Evolutionary conservation across 2,113 vertebrate species (phyloP), one percentile per base, ranked within the genome.

Genomic region (Loxodonta africana): DNA sequence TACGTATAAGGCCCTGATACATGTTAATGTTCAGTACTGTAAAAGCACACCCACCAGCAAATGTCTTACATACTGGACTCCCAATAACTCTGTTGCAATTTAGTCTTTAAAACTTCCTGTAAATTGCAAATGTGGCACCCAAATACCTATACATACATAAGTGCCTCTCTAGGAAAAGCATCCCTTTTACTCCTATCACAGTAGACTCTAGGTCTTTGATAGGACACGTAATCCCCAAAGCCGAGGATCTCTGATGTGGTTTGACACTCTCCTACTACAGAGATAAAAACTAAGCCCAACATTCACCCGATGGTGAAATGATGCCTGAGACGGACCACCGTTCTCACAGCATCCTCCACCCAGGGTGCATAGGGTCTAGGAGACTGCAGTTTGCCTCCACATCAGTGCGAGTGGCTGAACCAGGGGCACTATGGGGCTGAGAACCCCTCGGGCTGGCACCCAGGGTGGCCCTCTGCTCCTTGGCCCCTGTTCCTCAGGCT

Each of bases 291-390:
- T 80, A 46, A 63, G 53, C 33, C 14, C 73, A 2, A 30, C 0
- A 1, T 26, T 88, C 10, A 8, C 0, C 0, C 0, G 15, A 23
- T 21, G 2, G 33, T 44, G 28, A 14, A 10, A 83, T 37, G 77
- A 20, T 3, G 30, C 28, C 67, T 53, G 85, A 21, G 48, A 62
- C 37, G 10, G 1, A 46, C 33, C 51, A 76, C 28, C 48, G 41
- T 10, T 74, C n/a, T 33, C 71, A 41, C 41, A 60, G 71, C 0
- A 0, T 37, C 25, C 67, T 76, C 10, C 2, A 4, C 18, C 28
- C 3, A 62, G 7, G 7, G 1, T 12, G n/a, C 0, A 18, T 0
- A 6, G 3, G 33, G 51, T n/a, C 8, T n/a, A 6, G 48, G 25
- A 30, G 53, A 8, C 46, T 62, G 6, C 8, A 44, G 73, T 62